Base-by-base conservation (phyloP, 2,888 invertebrate species). In the Charanyca ferruginea region DNA sequence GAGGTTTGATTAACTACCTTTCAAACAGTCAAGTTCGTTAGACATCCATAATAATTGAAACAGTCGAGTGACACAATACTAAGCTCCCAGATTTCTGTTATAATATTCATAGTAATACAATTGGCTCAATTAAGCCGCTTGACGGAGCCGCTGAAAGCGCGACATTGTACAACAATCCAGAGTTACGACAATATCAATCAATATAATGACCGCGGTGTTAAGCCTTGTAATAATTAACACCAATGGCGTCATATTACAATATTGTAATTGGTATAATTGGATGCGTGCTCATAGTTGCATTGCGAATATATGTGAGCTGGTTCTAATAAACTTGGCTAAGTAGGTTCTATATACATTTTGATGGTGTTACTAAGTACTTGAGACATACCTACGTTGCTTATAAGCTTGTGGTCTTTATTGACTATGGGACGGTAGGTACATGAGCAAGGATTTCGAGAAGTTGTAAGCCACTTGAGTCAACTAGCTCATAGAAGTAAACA, bases 171-270 rank as follows among this genome's bases (percentile, higher is more conserved):
- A 16, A 16, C 38, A n/a, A 41, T 73, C 32, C 41, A 73, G 53
- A 42, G 41, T 66, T 41, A 28, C n/a, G 25, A 2, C 9, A 28
- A 16, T 5, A 73, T 68, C 42, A 42, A 48, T 68, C 68, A 68
- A 66, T 66, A 23, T 23, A 73, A 68, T 68, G 35, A 22, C 22
- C 22, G 7, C 7, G 9, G 22, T 32, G 74, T 73, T 66, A 66
- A 73, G 65, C 18, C 9, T 22, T 9, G 25, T 11, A 41, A 48
- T 53, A 73, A 74, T 53, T 28, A 53, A 53, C 25, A 11, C 25
- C 6, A 32, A n/a, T 13, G 0, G 18, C 41, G 42, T 42, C 8
- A 48, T 20, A 13, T 1, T 18, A 22, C 7, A 32, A 9, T 7
- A 32, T 38, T 64, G 22, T 49, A 22, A 49, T 38, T 18, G 2